phyloP scores from a whole-genome alignment of 2,113 vertebrate genomes.

The Chloroceryle aenea region DNA sequence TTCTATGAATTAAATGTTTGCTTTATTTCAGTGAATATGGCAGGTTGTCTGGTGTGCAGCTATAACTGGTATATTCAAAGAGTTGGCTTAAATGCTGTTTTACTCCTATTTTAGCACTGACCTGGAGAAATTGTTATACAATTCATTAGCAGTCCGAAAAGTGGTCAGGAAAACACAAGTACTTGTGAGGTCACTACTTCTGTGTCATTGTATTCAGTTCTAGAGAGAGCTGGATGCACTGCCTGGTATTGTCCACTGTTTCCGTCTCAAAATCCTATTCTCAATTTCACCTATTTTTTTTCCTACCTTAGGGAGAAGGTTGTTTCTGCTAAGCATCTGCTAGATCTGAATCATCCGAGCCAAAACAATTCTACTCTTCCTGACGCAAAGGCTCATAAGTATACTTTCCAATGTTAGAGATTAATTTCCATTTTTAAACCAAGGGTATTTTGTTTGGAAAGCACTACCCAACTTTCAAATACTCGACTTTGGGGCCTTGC shows the following conservation, averaged over 20 bases:
- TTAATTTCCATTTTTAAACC: neutral
- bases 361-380: neutral
- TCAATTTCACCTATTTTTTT: slow-evolving; percentile 1
- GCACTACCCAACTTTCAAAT: neutral
- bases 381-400: neutral
- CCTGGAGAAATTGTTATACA: neutral
- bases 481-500: neutral
- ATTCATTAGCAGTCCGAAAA: slow-evolving; percentile 11
- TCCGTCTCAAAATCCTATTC: slow-evolving; percentile 7
- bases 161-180: slow-evolving; percentile 1
- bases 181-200: neutral
- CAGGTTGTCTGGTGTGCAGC: neutral
- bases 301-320: neutral
- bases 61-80: neutral
- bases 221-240: slow-evolving; percentile 24
- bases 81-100: neutral
- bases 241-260: neutral
- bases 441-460: slow-evolving; percentile 23
- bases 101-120: neutral
- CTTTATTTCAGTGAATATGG: neutral
- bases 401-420: neutral
- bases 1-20: neutral
- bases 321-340: neutral
- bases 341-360: neutral
- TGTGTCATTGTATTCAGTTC: neutral